phyloP scores from a whole-genome alignment of 2,797 vertebrate species.

The Kryptolebias ocellatus region DNA sequence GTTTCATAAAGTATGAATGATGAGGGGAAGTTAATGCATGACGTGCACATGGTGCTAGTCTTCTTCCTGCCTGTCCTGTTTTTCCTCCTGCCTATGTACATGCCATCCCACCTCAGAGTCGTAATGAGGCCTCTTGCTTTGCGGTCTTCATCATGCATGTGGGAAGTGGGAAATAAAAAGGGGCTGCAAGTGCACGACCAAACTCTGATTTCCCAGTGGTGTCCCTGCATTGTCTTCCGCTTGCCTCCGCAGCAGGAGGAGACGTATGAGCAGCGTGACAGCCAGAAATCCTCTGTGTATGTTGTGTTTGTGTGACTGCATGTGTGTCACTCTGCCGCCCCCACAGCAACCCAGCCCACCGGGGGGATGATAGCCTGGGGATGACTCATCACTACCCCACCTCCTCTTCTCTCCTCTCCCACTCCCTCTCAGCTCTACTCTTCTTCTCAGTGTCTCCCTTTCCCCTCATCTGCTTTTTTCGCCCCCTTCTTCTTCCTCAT shows the following conservation, averaged over 20 bases:
- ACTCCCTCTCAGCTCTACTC: constrained; percentile 24
- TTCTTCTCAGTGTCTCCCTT: constrained; percentile 22
- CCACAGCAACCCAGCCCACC: constrained; percentile 67
- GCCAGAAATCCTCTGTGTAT: constrained; percentile 46
- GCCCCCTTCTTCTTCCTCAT: not conserved
- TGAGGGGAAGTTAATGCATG: constrained; percentile 24
- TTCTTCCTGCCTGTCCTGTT: not conserved
- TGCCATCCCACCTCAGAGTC: constrained; percentile 47
- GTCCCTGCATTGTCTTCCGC: constrained; percentile 65
- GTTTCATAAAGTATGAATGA: constrained; percentile 63
- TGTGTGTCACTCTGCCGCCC: constrained; percentile 71
- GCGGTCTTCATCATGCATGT: constrained; percentile 26
- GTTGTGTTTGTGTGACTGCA: constrained; percentile 52
- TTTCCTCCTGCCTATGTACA: constrained; percentile 12
- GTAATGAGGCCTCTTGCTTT: constrained; percentile 42
- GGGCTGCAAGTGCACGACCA: constrained; percentile 10
- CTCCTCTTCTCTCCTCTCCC: constrained; percentile 31
- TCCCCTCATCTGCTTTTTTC: constrained; percentile 8
- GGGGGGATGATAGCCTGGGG: constrained; percentile 52
- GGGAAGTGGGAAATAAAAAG: not conserved
- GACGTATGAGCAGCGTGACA: constrained; percentile 48
- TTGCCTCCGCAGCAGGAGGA: constrained; percentile 60
- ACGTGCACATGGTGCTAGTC: not conserved
- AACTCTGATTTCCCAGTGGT: constrained; percentile 46
- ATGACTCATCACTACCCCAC: constrained; percentile 70